Conservation (phyloP, 2,888 invertebrate species). For the Siphonodentalium dalli region DNA sequence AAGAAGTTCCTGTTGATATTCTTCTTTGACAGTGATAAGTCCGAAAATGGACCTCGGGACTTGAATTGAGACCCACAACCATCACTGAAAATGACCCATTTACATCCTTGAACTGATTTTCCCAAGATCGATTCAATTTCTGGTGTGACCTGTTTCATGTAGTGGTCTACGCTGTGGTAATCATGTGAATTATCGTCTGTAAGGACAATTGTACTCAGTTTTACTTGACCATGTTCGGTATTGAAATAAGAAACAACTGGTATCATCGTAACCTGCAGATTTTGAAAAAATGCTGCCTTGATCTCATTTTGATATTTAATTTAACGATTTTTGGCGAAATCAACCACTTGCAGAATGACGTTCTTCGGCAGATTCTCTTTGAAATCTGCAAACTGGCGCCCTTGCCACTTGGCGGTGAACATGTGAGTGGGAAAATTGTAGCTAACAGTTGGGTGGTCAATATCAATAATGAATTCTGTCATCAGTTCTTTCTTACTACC, state of each 20-base stretch:
- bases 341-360: conserved; percentile 59
- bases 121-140: too few relatives aligned
- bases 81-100: conserved; percentile 23
- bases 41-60: conserved; percentile 28
- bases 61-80: conserved; percentile 31
- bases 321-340: conserved; percentile 69
- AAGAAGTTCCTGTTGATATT: conserved; percentile 21
- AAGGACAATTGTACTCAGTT: conserved; percentile 17
- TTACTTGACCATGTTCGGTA: neutral
- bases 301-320: conserved; percentile 26
- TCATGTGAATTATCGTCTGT: conserved; percentile 29
- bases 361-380: conserved; percentile 18
- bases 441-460: neutral
- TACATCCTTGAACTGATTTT: too few relatives aligned
- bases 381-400: conserved; percentile 19
- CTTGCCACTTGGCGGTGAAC: conserved; percentile 26
- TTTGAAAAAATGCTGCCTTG: conserved; percentile 20
- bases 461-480: conserved; percentile 15
- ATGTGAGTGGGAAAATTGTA: conserved; percentile 11
- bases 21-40: conserved; percentile 1
- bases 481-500: conserved; percentile 16
- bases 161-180: conserved; percentile 27
- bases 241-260: conserved; percentile 30
- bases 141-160: conserved; percentile 2
- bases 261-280: conserved; percentile 28